A percentile compares a stretch with the other conserved stretches of the same genome.
Conservation (phyloP, 2,113 vertebrate species). For the Cettia cetti region DNA sequence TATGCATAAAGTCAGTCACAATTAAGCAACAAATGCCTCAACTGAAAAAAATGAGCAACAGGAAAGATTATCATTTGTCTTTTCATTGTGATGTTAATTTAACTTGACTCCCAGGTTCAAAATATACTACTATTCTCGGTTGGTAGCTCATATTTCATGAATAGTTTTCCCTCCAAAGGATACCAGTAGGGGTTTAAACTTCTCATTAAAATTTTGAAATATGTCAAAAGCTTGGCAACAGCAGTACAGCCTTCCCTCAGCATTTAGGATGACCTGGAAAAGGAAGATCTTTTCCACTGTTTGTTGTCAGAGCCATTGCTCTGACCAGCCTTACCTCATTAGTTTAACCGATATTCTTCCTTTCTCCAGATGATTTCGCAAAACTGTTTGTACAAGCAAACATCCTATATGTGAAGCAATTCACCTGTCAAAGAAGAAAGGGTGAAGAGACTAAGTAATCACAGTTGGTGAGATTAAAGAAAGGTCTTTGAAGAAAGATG, state of each 20-base stretch:
- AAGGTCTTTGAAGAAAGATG: not conserved
- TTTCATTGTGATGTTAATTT: not conserved
- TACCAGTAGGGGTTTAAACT: not conserved
- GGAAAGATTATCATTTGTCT: not conserved
- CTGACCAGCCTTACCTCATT: not conserved
- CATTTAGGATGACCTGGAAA: not conserved
- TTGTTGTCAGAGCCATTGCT: not conserved
- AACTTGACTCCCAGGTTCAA: not conserved
- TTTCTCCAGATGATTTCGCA: not conserved
- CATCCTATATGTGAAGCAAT: not conserved
- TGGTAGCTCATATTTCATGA: slow-evolving; percentile 17
- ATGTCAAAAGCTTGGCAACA: not conserved
- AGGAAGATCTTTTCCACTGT: not conserved
- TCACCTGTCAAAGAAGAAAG: not conserved
- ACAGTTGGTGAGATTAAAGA: not conserved
- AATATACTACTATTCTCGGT: not conserved
- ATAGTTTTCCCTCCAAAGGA: not conserved
- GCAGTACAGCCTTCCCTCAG: not conserved
- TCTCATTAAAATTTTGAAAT: slow-evolving; percentile 17
- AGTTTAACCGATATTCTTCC: not conserved
- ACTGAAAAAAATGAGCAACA: not conserved
- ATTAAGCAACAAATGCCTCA: not conserved
- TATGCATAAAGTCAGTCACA: not conserved
- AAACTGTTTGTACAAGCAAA: not conserved
- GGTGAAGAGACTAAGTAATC: not conserved